Percentiles rank a stretch among this genome's conserved stretches.
These are phyloP conservation scores for Lysandra bellargus DNA, from an alignment of 2,888 invertebrate genomes.

Conservation along the genomic window DNA sequence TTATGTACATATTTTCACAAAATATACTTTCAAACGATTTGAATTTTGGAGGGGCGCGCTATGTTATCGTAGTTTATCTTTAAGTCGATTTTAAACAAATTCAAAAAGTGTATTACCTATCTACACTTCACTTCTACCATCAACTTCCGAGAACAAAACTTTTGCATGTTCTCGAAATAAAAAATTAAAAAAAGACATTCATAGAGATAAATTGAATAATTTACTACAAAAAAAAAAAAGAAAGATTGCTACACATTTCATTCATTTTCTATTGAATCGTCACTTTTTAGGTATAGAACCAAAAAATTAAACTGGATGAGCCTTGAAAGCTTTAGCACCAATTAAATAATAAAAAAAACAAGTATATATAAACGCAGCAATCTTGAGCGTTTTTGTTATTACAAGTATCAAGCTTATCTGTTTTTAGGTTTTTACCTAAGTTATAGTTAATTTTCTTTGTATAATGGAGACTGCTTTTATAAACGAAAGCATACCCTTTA, in stretches of 20 bases:
- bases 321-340: conserved; percentile 44
- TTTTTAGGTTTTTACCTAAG: neutral
- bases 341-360: conserved; percentile 32
- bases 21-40: too few species aligned
- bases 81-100: neutral
- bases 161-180: neutral
- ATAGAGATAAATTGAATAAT: neutral
- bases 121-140: neutral
- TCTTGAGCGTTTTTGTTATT: neutral
- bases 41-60: too few species aligned
- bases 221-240: neutral
- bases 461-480: neutral
- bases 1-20: too few species aligned
- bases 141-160: neutral
- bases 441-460: neutral
- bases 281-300: neutral
- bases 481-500: neutral
- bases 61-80: too few species aligned
- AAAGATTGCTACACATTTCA: neutral
- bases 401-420: neutral
- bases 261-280: neutral
- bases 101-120: neutral
- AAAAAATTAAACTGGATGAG: neutral
- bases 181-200: neutral
- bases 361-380: neutral